These are phyloP conservation scores for Chrysaora quinquecirrha DNA, from an alignment of 30 jellyfish, hydroid and myxozoan genomes.

Conservation along the genomic window DNA sequence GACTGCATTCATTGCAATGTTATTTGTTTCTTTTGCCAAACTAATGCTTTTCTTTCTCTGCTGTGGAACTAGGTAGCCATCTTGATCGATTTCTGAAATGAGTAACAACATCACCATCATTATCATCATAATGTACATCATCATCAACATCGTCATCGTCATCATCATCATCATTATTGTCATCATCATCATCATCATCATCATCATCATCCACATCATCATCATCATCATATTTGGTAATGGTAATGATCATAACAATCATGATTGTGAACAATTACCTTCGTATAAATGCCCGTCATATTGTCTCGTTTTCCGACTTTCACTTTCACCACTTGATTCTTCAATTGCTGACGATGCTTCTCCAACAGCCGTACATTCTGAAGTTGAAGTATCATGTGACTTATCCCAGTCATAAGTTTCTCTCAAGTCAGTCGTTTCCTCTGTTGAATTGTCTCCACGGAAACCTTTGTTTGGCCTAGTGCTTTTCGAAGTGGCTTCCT, in stretches of 20 bases:
- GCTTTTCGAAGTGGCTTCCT: too few relatives aligned
- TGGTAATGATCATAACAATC: not conserved
- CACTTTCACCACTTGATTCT: not conserved
- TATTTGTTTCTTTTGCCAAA: slow-evolving; percentile 16
- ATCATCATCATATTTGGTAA: not conserved
- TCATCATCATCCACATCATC: not conserved
- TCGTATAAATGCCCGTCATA: not conserved
- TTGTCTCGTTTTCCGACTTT: not conserved
- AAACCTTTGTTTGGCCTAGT: too few relatives aligned
- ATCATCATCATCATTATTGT: not conserved
- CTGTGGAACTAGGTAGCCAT: slow-evolving; percentile 14
- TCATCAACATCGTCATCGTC: not conserved
- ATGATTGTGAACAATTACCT: not conserved
- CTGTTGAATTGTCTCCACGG: too few relatives aligned
- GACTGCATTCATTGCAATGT: slow-evolving; percentile 13
- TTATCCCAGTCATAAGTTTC: too few relatives aligned
- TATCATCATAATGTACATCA: not conserved
- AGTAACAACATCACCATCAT: not conserved
- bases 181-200: not conserved
- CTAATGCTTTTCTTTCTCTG: not conserved
- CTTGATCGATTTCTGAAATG: slow-evolving; percentile 4
- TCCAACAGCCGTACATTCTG: too few relatives aligned
- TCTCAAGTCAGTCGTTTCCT: too few relatives aligned
- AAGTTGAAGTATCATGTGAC: too few relatives aligned
- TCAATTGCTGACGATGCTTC: not conserved